Evolutionary conservation across 2,113 vertebrate genomes (phyloP), one percentile per base, ranked within the genome.

Genomic region (Dromiciops gliroides): DNA sequence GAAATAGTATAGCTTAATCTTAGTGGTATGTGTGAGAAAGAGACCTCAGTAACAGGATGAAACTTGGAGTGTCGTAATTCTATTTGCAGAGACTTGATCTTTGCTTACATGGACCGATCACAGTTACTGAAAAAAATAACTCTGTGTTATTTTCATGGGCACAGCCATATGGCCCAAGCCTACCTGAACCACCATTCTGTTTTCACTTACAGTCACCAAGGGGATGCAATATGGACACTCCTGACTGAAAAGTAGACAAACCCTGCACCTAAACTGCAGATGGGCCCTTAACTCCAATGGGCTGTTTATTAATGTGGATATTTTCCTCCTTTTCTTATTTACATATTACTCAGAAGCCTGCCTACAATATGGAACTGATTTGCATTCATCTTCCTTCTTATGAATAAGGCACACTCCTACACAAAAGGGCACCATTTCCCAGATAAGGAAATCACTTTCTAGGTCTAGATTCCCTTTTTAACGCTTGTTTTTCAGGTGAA

Each of bases 341-440:
- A 98, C 98, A 98, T 98, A 94, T 98, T 98, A 96, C 96, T 98
- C 97, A 98, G 97, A 98, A 98, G 93, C 96, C 97, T 98, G 97
- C 96, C 96, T 97, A 98, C 97, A 98, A 98, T 98, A 98, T 97
- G 97, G 97, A 97, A 97, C 95, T 98, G 94, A 98, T 98, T 98
- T 98, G 97, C 96, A 98, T 97, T 97, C 94, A 96, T 98, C 96
- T 95, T 96, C 44, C 97, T 98, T 97, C 97, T 98, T 97, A 92
- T 94, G 95, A 98, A 97, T 98, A 98, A 98, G 98, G 97, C 97
- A 96, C 94, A 92, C 96, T 97, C 95, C 98, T 98, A 97, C 97
- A 96, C 94, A 98, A 97, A 67, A 98, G 97, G 96, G 96, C 95
- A 93, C 93, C 93, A 96, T 97, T 98, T 97, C 94, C 95, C 90